phyloP scores from a whole-genome alignment of 2,888 invertebrate genomes.

The Acronicta psi region DNA sequence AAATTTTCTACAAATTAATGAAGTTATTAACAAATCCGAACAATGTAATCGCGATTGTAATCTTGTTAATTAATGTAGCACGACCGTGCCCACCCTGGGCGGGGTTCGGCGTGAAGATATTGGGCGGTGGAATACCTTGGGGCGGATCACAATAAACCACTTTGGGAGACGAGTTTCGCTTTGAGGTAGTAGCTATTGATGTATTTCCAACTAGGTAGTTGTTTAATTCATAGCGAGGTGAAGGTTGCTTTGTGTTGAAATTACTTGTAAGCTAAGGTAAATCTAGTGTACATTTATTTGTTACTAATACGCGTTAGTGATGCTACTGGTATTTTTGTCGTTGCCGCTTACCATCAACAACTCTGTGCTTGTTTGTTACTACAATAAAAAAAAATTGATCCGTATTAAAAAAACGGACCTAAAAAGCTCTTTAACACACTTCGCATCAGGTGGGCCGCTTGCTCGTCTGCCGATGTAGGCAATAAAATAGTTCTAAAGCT shows the following conservation, averaged over 20 bases:
- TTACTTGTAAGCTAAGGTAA: no score
- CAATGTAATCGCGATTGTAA: slow-evolving; percentile 14
- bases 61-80: slow-evolving; percentile 30
- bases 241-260: neutral
- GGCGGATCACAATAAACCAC: slow-evolving; percentile 6
- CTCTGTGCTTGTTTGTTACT: no score
- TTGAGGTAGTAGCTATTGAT: slow-evolving; percentile 1
- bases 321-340: no score
- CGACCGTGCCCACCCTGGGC: slow-evolving; percentile 6
- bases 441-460: no score
- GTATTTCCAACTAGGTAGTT: neutral
- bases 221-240: neutral
- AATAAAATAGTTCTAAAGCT: no score
- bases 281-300: no score
- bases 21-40: slow-evolving; percentile 22
- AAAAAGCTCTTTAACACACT: no score
- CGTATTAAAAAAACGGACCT: no score
- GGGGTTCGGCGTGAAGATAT: slow-evolving; percentile 14
- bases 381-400: no score
- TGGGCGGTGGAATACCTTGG: slow-evolving; percentile 11
- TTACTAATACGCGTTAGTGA: no score
- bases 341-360: no score
- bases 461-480: no score
- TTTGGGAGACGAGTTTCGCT: neutral
- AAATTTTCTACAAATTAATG: slow-evolving; percentile 1